Evolutionary conservation across 2,888 invertebrate species (phyloP).

Genomic region (Heteromurus nitidus): DNA sequence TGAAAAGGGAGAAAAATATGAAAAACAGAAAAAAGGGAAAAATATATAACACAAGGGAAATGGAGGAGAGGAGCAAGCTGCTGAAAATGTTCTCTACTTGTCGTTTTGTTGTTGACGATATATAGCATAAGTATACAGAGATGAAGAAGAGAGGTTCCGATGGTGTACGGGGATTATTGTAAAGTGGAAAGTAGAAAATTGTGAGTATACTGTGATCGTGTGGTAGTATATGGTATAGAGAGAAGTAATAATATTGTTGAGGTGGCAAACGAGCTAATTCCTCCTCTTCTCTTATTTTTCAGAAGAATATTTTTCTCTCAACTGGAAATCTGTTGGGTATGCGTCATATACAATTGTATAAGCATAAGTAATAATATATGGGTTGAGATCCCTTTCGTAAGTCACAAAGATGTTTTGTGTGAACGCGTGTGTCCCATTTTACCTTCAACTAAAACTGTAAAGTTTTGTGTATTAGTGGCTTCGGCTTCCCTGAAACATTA

Average conservation of each 20-base stretch:
- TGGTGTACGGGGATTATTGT: constrained; percentile 31
- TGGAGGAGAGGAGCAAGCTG: constrained; percentile 25
- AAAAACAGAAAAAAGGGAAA: constrained; percentile 53
- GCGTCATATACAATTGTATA: neutral
- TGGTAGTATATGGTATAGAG: neutral
- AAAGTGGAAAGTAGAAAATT: constrained; percentile 33
- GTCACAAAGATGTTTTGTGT: neutral
- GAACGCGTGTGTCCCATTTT: neutral
- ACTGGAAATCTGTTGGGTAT: no score
- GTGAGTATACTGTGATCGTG: neutral
- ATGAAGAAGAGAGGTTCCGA: constrained; percentile 22
- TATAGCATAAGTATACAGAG: no score
- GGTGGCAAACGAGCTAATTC: constrained; percentile 45
- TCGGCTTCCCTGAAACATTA: no score
- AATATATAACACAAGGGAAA: constrained; percentile 18
- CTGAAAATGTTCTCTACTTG: constrained; percentile 48
- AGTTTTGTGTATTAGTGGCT: no score
- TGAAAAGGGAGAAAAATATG: constrained; percentile 55
- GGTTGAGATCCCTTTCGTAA: neutral
- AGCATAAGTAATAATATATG: neutral
- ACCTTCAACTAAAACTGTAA: neutral
- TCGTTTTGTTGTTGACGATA: constrained; percentile 39
- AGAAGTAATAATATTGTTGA: neutral
- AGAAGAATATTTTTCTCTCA: neutral
- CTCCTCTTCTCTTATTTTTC: constrained; percentile 6